These are phyloP conservation scores for Sialis lutaria DNA, from an alignment of 2,888 invertebrate genomes.

Conservation along the genomic window DNA sequence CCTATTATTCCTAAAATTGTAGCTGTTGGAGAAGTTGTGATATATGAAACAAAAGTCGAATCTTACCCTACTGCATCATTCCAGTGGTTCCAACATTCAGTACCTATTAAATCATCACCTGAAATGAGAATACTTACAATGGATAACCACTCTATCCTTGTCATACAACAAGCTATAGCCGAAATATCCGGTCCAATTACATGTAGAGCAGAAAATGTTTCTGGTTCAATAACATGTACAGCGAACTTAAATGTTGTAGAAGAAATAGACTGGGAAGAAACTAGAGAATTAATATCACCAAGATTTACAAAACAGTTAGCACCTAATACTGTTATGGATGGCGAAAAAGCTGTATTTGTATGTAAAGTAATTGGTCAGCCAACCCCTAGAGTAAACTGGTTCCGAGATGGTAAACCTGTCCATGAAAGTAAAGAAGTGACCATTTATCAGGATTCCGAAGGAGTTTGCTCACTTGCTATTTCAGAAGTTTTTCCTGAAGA, in stretches of 20 bases:
- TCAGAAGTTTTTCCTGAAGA: slow-evolving; percentile 83
- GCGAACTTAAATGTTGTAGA: slow-evolving; percentile 50
- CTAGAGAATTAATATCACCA: slow-evolving; percentile 49
- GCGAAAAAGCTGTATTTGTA: slow-evolving; percentile 59
- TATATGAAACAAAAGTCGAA: slow-evolving; percentile 60
- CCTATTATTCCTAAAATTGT: slow-evolving; percentile 52
- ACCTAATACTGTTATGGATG: slow-evolving; percentile 72
- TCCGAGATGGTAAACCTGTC: slow-evolving; percentile 50
- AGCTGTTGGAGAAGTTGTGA: slow-evolving; percentile 54
- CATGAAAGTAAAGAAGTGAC: slow-evolving; percentile 61
- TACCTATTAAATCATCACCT: slow-evolving; percentile 49
- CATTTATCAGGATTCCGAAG: slow-evolving; percentile 58
- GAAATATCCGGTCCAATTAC: slow-evolving; percentile 62
- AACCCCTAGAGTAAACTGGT: slow-evolving; percentile 66
- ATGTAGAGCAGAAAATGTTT: slow-evolving; percentile 78
- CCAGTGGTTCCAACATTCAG: slow-evolving; percentile 69
- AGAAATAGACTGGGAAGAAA: slow-evolving; percentile 35
- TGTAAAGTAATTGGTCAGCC: slow-evolving; percentile 64
- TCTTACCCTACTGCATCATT: slow-evolving; percentile 68
- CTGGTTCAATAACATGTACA: slow-evolving; percentile 75
- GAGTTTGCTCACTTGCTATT: slow-evolving; percentile 62
- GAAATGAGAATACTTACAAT: slow-evolving; percentile 54
- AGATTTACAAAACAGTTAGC: slow-evolving; percentile 55
- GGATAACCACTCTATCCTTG: slow-evolving; percentile 62
- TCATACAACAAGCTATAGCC: slow-evolving; percentile 52